Base-by-base conservation (phyloP, 1,140 invertebrate genomes). In the Apis florea region DNA sequence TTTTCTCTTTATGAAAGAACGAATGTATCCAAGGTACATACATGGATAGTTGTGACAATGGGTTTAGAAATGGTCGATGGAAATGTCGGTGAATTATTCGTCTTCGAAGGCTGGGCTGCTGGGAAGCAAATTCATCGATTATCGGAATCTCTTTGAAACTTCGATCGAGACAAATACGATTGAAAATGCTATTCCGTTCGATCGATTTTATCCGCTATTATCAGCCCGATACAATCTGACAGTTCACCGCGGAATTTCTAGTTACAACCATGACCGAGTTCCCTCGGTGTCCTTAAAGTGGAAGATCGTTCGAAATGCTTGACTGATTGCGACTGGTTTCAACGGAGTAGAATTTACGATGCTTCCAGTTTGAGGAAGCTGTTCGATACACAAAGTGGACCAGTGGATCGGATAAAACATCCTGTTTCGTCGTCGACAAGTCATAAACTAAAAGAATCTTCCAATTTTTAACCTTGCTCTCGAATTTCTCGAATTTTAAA, bases 231-330 rank as follows among this genome's bases (percentile, higher is more conserved):
- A 68, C 74, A 47, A 47, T 68, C 74, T 58, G 63, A n/a, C 40
- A 21, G 26, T 26, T n/a, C 17, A 17, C 26, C 17, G 13, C 66
- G 58, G 77, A 63, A 72, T 71, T n/a, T 61, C 56, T 51, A n/a
- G 26, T 17, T 31, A 1, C 40, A 79, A 71, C 68, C 77, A 47
- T 79, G 77, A 79, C 67, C 77, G 58, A 79, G 58, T 63, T 79
- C 49, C 40, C 19, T 77, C 11, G 53, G 11, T 56, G 70, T 68
- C 64, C 51, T 68, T 58, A 68, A 78, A 54, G 26, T 51, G n/a
- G 51, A 79, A 26, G 58, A 63, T 71, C 68, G 56, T 72, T 51
- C 49, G 15, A 51, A 71, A 63, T 70, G 76, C 17, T 59, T 70
- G 68, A 63, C 68, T 72, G 77, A 79, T 79, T 47, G 49, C 58